Conservation (phyloP, 2,888 invertebrate species). For the Pollenia angustigena region DNA sequence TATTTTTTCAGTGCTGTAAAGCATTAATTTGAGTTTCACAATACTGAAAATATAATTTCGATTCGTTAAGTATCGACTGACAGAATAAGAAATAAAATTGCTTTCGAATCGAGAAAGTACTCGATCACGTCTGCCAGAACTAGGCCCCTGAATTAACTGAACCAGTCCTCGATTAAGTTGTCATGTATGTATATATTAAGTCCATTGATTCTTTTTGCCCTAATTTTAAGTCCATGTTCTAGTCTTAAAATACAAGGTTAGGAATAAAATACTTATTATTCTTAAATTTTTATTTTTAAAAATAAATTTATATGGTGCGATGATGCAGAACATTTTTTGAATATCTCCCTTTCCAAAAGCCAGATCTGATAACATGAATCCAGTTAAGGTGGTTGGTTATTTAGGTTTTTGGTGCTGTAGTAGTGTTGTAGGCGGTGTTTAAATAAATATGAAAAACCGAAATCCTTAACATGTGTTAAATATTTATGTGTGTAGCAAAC, state of each 20-base stretch:
- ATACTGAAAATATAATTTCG: no score
- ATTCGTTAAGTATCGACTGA: no score
- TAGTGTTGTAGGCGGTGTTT: constrained; percentile 15
- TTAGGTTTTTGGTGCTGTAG: not conserved
- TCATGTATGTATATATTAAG: not conserved
- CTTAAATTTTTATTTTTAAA: not conserved
- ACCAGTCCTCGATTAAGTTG: not conserved
- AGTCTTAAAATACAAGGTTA: not conserved
- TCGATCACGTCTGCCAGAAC: no score
- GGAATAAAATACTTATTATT: not conserved
- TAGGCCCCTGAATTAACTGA: no score
- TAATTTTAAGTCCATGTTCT: not conserved
- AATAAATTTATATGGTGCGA: constrained; percentile 64
- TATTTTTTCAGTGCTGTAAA: no score
- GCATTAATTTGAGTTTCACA: no score
- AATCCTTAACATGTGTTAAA: constrained; percentile 20
- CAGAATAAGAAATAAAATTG: no score
- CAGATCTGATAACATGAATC: not conserved
- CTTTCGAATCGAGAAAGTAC: no score
- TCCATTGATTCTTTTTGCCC: not conserved
- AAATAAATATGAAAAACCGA: constrained; percentile 35
- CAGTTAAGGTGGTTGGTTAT: constrained; percentile 6
- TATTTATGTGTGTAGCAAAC: constrained; percentile 22
- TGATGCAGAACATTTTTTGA: constrained; percentile 76
- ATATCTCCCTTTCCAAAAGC: constrained; percentile 2